Evolutionary conservation across 2,888 invertebrate species (phyloP).

Genomic region (Alloscopus bannaensis): DNA sequence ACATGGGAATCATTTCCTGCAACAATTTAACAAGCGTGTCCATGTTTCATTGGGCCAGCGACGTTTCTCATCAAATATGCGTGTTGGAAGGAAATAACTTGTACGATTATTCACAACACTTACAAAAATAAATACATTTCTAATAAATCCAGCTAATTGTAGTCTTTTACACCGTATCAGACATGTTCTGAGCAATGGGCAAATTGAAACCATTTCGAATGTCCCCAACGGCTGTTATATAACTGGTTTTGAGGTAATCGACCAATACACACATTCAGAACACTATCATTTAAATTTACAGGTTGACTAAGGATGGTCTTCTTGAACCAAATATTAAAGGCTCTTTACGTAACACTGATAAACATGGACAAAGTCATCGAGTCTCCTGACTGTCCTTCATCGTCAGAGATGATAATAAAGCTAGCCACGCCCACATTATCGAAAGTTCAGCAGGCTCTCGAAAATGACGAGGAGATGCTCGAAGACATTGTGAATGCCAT

Average conservation of each 20-base stretch:
- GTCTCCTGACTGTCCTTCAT: constrained; percentile 27
- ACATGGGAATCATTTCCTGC: constrained; percentile 39
- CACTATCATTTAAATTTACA: neutral
- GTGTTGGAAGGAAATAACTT: constrained; percentile 43
- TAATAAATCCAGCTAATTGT: too few relatives aligned
- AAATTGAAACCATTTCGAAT: constrained; percentile 39
- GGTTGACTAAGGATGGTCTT: neutral
- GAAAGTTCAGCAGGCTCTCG: constrained; percentile 16
- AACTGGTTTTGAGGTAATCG: constrained; percentile 31
- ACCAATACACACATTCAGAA: neutral
- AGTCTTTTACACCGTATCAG: constrained; percentile 9
- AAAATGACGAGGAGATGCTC: constrained; percentile 19
- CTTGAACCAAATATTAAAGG: constrained; percentile 13
- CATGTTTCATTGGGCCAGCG: constrained; percentile 40
- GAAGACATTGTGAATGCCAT: constrained; percentile 16
- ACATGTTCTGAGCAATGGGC: constrained; percentile 41
- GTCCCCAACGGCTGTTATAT: constrained; percentile 47
- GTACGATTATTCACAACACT: constrained; percentile 19
- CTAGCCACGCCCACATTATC: constrained; percentile 21
- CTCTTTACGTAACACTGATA: constrained; percentile 27
- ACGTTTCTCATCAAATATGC: constrained; percentile 36
- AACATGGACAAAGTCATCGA: constrained; percentile 49
- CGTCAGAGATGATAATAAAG: constrained; percentile 20
- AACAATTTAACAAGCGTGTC: constrained; percentile 34
- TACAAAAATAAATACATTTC: too few relatives aligned